Conservation (phyloP, 2,888 invertebrate genomes). For the Eucriotettix oculatus region DNA sequence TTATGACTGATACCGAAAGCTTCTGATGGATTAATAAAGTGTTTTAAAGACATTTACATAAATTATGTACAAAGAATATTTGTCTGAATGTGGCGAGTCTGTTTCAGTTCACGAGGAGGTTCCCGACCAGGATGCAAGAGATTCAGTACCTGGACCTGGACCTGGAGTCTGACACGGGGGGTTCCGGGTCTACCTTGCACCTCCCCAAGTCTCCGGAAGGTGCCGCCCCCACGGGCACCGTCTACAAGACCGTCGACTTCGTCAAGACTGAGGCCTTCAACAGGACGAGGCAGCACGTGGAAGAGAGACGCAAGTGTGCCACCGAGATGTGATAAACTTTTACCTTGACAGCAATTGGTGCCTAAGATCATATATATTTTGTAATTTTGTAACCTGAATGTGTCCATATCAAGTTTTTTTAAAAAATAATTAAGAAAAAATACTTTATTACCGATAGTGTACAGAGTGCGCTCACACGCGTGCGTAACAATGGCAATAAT, state of each 20-base stretch:
- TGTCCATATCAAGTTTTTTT: background rate
- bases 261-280: conserved; percentile 86
- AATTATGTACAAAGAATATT: too few relatives aligned
- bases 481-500: too few relatives aligned
- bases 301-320: conserved; percentile 36
- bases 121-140: conserved; percentile 17
- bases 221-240: conserved; percentile 25
- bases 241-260: conserved; percentile 88
- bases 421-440: background rate
- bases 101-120: too few relatives aligned
- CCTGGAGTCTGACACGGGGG: conserved; percentile 28
- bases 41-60: too few relatives aligned
- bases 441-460: too few relatives aligned
- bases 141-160: conserved; percentile 81
- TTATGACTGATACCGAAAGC: too few relatives aligned
- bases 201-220: conserved; percentile 18
- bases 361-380: background rate
- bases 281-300: conserved; percentile 64
- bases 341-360: background rate
- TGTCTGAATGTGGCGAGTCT: too few relatives aligned
- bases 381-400: background rate
- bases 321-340: conserved; percentile 7
- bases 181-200: conserved; percentile 7
- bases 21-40: too few relatives aligned
- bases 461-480: too few relatives aligned